phyloP scores from a whole-genome alignment of 2,888 invertebrate genomes.

The Argyra leucocephala region DNA sequence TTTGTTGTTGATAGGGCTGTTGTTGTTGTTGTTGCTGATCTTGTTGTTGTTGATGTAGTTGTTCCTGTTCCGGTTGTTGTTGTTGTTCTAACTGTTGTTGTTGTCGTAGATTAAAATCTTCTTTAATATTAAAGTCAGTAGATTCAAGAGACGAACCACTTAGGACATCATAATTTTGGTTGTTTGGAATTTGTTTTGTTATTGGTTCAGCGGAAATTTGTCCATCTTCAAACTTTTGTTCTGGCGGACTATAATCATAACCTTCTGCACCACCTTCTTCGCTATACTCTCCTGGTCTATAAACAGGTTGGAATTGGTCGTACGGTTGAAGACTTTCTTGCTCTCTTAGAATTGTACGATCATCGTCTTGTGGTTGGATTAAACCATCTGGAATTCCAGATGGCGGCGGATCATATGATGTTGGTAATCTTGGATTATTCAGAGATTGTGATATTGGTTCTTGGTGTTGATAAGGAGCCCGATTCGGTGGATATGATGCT shows the following conservation, averaged over 20 bases:
- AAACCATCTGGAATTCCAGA: not conserved
- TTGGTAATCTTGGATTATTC: not conserved
- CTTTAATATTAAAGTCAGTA: not conserved
- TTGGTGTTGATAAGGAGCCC: not conserved
- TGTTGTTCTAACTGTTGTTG: not conserved
- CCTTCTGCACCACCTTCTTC: not conserved
- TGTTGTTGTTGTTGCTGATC: not conserved
- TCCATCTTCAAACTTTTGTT: not conserved
- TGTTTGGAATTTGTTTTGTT: not conserved
- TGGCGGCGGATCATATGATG: not conserved
- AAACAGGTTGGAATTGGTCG: not conserved
- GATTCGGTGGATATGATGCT: not conserved
- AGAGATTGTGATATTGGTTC: not conserved
- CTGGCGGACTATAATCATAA: not conserved
- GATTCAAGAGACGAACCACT: not conserved
- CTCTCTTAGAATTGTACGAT: not conserved
- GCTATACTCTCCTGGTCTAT: not conserved
- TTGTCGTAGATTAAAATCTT: not conserved
- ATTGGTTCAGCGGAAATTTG: not conserved
- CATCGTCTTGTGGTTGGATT: not conserved
- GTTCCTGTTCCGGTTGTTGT: too few species aligned
- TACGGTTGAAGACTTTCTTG: not conserved
- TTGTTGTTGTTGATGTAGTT: not conserved
- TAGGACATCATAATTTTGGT: not conserved
- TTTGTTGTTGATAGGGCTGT: not conserved